A percentile compares a stretch with the other conserved stretches of the same genome.
phyloP scores from a whole-genome alignment of 2,888 invertebrate genomes.

The Cosmia trapezina region DNA sequence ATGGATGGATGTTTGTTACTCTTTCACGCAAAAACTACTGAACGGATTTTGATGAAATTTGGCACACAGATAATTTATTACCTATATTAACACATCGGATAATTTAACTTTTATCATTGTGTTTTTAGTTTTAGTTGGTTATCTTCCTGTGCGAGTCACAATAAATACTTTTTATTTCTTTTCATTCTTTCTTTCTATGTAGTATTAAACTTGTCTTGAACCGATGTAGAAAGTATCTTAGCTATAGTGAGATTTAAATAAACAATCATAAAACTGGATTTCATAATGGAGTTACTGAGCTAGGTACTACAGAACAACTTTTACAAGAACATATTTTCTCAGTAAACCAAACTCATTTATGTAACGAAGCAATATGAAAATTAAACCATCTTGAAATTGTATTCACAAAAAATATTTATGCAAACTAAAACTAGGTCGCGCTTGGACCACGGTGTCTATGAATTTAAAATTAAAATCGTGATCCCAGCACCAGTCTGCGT shows the following conservation, averaged over 20 bases:
- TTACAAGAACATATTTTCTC: neutral
- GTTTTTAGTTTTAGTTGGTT: too few species aligned
- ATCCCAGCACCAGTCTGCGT: constrained; percentile 26
- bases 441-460: constrained; percentile 29
- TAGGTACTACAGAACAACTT: neutral
- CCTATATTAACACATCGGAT: too few species aligned
- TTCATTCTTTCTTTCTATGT: too few species aligned
- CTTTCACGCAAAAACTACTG: too few species aligned
- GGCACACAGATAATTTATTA: too few species aligned
- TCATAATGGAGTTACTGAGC: neutral
- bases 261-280: neutral
- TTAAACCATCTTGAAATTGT: constrained; percentile 25
- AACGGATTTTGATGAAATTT: too few species aligned
- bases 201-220: neutral
- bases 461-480: constrained; percentile 60
- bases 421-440: constrained; percentile 39
- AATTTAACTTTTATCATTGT: too few species aligned
- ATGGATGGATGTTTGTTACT: too few species aligned
- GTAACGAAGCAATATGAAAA: constrained; percentile 36
- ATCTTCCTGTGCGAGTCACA: too few species aligned
- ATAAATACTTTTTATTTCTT: too few species aligned
- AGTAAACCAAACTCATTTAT: neutral
- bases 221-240: neutral
- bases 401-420: constrained; percentile 34
- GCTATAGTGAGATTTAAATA: neutral